These are phyloP conservation scores for Phylloscopus trochiloides DNA, from an alignment of 2,113 vertebrate genomes.

Conservation along the genomic window DNA sequence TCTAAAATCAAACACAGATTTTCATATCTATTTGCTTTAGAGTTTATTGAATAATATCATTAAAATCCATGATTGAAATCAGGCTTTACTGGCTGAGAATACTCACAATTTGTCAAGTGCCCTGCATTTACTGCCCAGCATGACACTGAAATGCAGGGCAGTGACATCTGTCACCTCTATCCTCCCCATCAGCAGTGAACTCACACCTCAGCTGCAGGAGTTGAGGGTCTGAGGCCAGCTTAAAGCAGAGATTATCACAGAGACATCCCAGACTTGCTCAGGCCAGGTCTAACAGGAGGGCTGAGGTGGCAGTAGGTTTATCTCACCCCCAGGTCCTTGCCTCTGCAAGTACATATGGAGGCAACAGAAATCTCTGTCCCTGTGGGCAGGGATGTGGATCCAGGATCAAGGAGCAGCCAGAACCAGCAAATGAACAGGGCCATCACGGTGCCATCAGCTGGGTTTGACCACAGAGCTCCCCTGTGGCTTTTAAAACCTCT, in stretches of 20 bases:
- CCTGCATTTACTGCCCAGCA: background rate
- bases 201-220: background rate
- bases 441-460: rapidly evolving
- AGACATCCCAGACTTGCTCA: background rate
- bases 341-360: rapidly evolving
- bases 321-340: background rate
- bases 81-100: background rate
- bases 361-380: background rate
- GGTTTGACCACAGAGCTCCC: background rate
- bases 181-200: background rate
- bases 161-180: background rate
- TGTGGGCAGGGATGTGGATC: background rate
- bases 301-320: background rate
- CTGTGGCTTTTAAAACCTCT: background rate
- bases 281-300: background rate
- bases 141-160: background rate
- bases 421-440: background rate
- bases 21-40: background rate
- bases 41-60: background rate
- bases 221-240: background rate
- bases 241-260: rapidly evolving
- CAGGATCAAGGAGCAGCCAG: background rate
- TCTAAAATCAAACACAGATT: background rate
- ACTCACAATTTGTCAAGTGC: background rate
- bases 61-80: background rate